These are phyloP conservation scores for Orthosia gracilis DNA, from an alignment of 2,888 invertebrate species.

Conservation along the genomic window DNA sequence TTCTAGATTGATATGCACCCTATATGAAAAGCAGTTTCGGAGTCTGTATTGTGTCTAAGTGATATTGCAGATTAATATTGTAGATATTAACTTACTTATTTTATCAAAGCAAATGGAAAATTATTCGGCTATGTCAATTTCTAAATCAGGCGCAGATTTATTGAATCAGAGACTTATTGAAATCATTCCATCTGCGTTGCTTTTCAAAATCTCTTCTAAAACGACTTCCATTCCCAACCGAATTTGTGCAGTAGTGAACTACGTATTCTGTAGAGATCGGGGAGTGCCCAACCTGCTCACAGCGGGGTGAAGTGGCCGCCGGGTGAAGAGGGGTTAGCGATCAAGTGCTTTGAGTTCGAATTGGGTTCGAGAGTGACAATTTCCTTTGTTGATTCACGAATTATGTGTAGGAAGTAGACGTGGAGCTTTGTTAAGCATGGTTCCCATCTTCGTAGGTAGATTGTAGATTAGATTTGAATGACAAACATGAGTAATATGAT, in stretches of 20 bases:
- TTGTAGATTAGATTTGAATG: background rate
- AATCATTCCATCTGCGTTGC: background rate
- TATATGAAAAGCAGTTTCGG: too few species aligned
- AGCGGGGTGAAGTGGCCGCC: slow-evolving; percentile 57
- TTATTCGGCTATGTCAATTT: background rate
- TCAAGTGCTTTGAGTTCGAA: slow-evolving; percentile 54
- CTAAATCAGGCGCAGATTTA: background rate
- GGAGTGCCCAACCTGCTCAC: slow-evolving; percentile 31
- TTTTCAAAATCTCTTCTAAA: background rate
- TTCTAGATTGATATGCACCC: too few species aligned
- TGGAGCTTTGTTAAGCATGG: background rate
- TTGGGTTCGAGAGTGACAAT: slow-evolving; percentile 57
- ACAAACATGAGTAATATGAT: too few species aligned
- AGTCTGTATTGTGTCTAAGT: too few species aligned
- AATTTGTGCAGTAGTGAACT: background rate
- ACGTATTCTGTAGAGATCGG: slow-evolving; percentile 20
- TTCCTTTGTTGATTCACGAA: slow-evolving; percentile 60
- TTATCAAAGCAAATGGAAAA: background rate
- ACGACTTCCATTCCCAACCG: background rate
- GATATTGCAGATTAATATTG: too few species aligned
- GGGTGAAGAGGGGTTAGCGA: slow-evolving; percentile 56
- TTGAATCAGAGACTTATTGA: background rate
- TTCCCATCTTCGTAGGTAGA: background rate
- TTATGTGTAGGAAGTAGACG: slow-evolving; percentile 26
- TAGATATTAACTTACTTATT: background rate